phyloP scores from a whole-genome alignment of 92 coral and sea anemone genomes.

The Epizoanthus fatuus region DNA sequence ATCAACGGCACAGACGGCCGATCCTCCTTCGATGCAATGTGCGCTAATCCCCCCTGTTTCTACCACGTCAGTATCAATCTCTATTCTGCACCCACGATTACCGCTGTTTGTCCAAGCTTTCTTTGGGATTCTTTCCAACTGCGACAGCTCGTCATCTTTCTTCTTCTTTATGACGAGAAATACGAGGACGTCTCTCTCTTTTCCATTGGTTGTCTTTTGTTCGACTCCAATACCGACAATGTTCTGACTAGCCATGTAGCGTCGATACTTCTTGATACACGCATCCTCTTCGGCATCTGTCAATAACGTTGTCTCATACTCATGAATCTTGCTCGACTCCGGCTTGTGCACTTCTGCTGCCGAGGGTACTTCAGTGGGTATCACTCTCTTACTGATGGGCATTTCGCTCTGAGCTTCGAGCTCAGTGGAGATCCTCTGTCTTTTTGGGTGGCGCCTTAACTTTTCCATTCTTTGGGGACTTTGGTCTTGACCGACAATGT shows the following conservation, averaged over 20 bases:
- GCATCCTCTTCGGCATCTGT: constrained; percentile 9
- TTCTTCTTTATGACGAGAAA: background rate
- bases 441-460: too few species aligned
- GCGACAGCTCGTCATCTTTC: background rate
- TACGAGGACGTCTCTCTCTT: background rate
- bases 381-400: too few species aligned
- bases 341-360: too few species aligned
- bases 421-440: too few species aligned
- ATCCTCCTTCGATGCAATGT: background rate
- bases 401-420: too few species aligned
- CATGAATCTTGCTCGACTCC: too few species aligned
- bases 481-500: background rate
- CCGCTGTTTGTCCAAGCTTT: background rate
- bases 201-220: background rate
- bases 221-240: background rate
- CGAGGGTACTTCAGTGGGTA: too few species aligned
- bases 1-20: background rate
- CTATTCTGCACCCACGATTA: too few species aligned
- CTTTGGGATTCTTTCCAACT: constrained; percentile 14
- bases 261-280: background rate
- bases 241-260: background rate
- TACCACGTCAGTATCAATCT: background rate
- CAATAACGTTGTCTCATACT: background rate
- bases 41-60: background rate
- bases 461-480: too few species aligned